Evolutionary conservation across 1,140 invertebrate genomes (phyloP), one percentile per base, ranked within the genome.

Genomic region (Camponotus vicinus): DNA sequence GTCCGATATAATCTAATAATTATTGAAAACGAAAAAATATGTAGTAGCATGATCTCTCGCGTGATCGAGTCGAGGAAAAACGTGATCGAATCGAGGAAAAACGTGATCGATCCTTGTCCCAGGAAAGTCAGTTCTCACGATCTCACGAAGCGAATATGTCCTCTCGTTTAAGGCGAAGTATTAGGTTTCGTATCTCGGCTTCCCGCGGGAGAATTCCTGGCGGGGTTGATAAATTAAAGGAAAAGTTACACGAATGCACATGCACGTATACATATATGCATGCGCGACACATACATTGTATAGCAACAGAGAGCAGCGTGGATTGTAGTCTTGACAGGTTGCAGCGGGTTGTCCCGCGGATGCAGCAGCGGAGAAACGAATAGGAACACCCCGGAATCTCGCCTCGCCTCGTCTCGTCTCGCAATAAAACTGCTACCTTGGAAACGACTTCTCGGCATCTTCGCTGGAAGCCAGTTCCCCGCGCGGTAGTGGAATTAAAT

Each of bases 321-420:
- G 84, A 90, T 90, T 90, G 89, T 89, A 85, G 88, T 90, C 79
- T 70, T 89, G 89, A 90, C 89, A 90, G 89, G 89, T 90, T 89
- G 80, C 89, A 59, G 88, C 84, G 86, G 88, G 89, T 77, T 90
- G 89, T 90, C 88, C 88, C 89, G 77, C 88, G 18, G 15, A 75
- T 64, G 88, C 88, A 78, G 84, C 84, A 63, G 70, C 7, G 85
- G 88, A 82, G 89, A 90, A 27, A 90, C 88, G 88, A 85, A 90
- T 87, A 90, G 88, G 80, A 52, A 85, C 88, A 85, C 89, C 86
- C 86, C 76, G 76, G 89, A 80, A 87, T 66, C 76, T 76, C 79
- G 86, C 79, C 21, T 89, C 8, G 67, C 9, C 63, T 83, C 79
- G 52, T 32, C 79, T 75, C 40, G 49, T 42, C 69, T 71, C 75